Conservation (phyloP, 2,113 vertebrate genomes). For the Fregetta grallaria region DNA sequence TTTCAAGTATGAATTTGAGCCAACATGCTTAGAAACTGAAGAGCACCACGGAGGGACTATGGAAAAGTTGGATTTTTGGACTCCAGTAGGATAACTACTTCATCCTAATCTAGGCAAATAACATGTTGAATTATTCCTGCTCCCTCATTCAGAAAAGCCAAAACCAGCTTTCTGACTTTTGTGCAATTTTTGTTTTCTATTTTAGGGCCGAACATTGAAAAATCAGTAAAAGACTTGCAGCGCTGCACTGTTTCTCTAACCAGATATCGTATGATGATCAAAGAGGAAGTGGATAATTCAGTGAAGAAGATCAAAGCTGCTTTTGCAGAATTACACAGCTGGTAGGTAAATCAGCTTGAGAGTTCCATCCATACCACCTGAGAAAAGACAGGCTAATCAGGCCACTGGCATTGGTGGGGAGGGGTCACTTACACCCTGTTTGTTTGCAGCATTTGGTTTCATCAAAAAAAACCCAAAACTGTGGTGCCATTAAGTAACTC, state of each 20-base stretch:
- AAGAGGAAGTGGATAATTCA: conserved; percentile 82
- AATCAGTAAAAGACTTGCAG: conserved; percentile 82
- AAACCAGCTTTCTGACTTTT: neutral
- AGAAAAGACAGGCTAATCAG: neutral
- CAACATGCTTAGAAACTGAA: neutral
- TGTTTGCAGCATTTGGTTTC: neutral
- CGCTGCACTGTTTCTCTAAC: conserved; percentile 81
- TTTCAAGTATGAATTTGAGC: neutral
- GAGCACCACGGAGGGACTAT: neutral
- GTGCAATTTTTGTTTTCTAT: neutral
- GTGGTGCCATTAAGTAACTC: neutral
- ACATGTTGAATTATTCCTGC: neutral
- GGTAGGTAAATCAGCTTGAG: conserved; percentile 64
- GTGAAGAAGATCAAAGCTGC: conserved; percentile 84
- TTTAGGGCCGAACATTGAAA: conserved; percentile 81
- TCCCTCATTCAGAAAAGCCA: neutral
- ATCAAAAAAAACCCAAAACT: neutral
- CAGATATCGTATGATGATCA: conserved; percentile 81
- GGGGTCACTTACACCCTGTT: neutral
- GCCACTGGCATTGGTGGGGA: neutral
- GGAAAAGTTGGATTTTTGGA: neutral
- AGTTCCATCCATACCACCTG: neutral
- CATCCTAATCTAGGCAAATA: neutral
- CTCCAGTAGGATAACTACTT: neutral
- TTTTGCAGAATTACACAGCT: conserved; percentile 80